These are phyloP conservation scores for Acestrorhynchus altus DNA, from an alignment of 2,797 vertebrate species.

Conservation along the genomic window DNA sequence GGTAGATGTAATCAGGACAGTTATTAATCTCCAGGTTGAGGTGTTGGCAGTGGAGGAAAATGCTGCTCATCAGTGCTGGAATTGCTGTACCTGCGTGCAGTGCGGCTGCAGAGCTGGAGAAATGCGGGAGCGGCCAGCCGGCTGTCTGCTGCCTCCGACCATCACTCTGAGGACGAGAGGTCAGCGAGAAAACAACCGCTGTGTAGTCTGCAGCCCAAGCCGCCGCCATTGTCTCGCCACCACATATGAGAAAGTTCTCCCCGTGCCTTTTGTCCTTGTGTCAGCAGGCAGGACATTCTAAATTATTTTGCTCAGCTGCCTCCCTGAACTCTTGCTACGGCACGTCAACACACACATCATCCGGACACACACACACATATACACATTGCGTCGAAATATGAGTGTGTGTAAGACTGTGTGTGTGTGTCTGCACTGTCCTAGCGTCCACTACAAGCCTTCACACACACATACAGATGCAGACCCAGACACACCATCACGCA, in stretches of 20 bases:
- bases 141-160: slow-evolving; percentile 59
- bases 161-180: slow-evolving; percentile 75
- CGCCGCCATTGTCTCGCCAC: slow-evolving; percentile 77
- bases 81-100: slow-evolving; percentile 49
- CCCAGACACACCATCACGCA: slow-evolving; percentile 10
- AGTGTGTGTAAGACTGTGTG: slow-evolving; percentile 25
- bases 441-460: slow-evolving; percentile 47
- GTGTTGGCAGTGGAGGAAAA: slow-evolving; percentile 47
- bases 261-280: slow-evolving; percentile 83
- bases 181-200: slow-evolving; percentile 80
- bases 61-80: slow-evolving; percentile 54
- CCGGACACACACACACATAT: slow-evolving; percentile 60
- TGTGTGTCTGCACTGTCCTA: slow-evolving; percentile 42
- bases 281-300: slow-evolving; percentile 85
- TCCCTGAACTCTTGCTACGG: slow-evolving; percentile 84
- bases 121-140: slow-evolving; percentile 56
- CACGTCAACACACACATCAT: slow-evolving; percentile 83
- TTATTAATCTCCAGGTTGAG: slow-evolving; percentile 58
- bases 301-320: slow-evolving; percentile 87
- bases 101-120: slow-evolving; percentile 44
- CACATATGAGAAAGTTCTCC: slow-evolving; percentile 79
- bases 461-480: slow-evolving; percentile 30
- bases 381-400: background rate
- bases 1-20: slow-evolving; percentile 55
- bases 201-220: slow-evolving; percentile 78